These are phyloP conservation scores for Lanius ludovicianus DNA, from an alignment of 2,113 vertebrate species.

Conservation along the genomic window DNA sequence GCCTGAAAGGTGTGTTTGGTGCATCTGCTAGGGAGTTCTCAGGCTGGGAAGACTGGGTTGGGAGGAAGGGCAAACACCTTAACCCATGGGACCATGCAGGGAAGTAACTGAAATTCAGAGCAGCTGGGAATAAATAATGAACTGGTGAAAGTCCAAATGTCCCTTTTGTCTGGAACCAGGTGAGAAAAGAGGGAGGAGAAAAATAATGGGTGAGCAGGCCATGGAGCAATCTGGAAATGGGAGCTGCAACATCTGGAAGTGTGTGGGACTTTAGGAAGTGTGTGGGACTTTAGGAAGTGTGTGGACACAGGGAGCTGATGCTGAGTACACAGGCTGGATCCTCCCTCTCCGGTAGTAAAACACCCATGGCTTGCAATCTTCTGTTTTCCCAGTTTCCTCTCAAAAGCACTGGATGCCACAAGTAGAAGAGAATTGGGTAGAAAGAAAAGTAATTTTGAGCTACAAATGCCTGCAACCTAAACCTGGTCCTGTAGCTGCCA, in stretches of 20 bases:
- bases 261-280: background rate
- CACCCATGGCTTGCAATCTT: background rate
- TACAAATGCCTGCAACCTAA: background rate
- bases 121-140: background rate
- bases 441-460: background rate
- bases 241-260: background rate
- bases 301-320: fast-evolving
- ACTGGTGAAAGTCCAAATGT: background rate
- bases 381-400: background rate
- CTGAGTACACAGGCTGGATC: background rate
- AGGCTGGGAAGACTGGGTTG: background rate
- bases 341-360: background rate
- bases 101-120: background rate
- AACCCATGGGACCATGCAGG: background rate
- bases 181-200: background rate
- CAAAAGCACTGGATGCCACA: background rate
- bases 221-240: background rate
- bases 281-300: too few species aligned
- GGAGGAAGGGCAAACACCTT: background rate
- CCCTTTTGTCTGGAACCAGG: background rate
- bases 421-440: background rate
- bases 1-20: background rate
- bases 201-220: background rate
- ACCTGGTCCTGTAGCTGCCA: background rate
- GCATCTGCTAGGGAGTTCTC: background rate